Percentiles rank a stretch among this genome's conserved stretches.
These are phyloP conservation scores for Atlantisia rogersi DNA, from an alignment of 2,113 vertebrate genomes.

Conservation along the genomic window DNA sequence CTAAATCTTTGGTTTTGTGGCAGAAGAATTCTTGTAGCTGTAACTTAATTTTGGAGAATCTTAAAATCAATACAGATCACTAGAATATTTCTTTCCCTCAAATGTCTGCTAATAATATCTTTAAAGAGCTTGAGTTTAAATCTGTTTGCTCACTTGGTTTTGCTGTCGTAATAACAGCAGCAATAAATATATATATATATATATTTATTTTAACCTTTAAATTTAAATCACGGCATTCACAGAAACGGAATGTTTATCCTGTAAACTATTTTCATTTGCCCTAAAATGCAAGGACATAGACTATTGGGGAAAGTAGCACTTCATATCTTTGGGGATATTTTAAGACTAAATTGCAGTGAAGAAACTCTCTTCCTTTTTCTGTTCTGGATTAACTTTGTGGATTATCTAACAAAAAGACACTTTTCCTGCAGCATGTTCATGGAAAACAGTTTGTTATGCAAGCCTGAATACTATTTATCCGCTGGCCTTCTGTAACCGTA, in stretches of 20 bases:
- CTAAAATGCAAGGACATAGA: not conserved
- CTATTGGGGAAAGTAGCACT: not conserved
- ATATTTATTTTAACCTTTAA: not conserved
- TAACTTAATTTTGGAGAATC: not conserved
- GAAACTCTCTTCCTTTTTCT: not conserved
- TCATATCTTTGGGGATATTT: not conserved
- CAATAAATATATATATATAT: not conserved
- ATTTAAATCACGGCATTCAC: not conserved
- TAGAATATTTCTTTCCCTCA: not conserved
- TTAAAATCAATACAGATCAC: not conserved
- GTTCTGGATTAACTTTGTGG: constrained; percentile 1
- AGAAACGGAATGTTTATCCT: not conserved
- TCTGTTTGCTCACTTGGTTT: not conserved
- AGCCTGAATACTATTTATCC: not conserved
- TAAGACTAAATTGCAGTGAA: not conserved
- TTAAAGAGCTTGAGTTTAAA: not conserved
- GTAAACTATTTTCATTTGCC: not conserved
- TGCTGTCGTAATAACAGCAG: not conserved
- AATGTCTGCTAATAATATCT: not conserved
- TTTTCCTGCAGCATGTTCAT: not conserved
- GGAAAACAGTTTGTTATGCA: constrained; percentile 1
- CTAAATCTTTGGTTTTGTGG: not conserved
- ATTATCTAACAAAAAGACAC: constrained; percentile 25
- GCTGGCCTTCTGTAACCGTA: not conserved
- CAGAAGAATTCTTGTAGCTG: not conserved